phyloP scores from a whole-genome alignment of 2,888 invertebrate genomes.

The Pegoplata infirma region DNA sequence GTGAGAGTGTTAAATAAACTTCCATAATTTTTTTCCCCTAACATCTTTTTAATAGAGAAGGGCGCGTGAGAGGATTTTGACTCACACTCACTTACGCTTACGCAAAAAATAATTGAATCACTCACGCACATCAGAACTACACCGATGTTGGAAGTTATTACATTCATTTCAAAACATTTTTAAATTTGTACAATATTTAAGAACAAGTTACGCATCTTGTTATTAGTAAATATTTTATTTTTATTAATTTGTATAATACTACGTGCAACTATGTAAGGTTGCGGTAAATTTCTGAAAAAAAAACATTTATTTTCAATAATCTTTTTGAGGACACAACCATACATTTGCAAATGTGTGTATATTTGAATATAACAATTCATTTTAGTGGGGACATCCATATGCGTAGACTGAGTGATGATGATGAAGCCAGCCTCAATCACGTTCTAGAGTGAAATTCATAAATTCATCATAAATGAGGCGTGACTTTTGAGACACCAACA shows the following conservation, averaged over 20 bases:
- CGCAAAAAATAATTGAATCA: too few species aligned
- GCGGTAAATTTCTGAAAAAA: conserved; percentile 54
- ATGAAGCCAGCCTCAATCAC: conserved; percentile 61
- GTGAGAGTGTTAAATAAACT: too few species aligned
- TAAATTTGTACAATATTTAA: too few species aligned
- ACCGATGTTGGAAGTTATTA: too few species aligned
- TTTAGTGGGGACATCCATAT: conserved; percentile 32
- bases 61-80: too few species aligned
- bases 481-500: conserved; percentile 42
- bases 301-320: conserved; percentile 48
- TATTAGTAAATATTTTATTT: too few species aligned
- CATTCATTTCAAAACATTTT: too few species aligned
- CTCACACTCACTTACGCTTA: too few species aligned
- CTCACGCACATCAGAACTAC: too few species aligned
- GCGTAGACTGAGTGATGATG: conserved; percentile 35
- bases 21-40: too few species aligned
- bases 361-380: conserved; percentile 7
- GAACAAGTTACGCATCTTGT: too few species aligned
- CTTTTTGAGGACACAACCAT: conserved; percentile 55
- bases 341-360: conserved; percentile 37
- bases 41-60: too few species aligned
- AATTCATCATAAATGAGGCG: conserved; percentile 56
- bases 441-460: conserved; percentile 56
- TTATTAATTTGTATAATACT: neutral
- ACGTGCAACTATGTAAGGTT: conserved; percentile 61